phyloP scores from a whole-genome alignment of 1,140 invertebrate species.

The Penaeus chinensis region DNA sequence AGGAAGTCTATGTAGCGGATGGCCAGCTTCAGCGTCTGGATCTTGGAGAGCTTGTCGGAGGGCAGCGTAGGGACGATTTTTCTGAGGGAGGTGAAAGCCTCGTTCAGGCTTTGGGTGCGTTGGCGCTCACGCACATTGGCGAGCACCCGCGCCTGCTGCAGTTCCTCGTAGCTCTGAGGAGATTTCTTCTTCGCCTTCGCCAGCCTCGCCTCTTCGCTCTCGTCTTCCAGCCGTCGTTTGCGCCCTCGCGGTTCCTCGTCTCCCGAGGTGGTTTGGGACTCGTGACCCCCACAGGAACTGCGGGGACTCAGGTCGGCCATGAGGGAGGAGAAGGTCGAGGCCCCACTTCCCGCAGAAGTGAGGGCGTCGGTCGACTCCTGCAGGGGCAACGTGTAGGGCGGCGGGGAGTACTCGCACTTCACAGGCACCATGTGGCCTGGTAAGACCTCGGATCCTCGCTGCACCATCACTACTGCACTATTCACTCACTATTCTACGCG shows the following conservation, averaged over 20 bases:
- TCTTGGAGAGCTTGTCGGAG: slow-evolving; percentile 98
- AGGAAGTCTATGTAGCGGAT: slow-evolving; percentile 95
- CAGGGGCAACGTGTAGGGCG: slow-evolving; percentile 51
- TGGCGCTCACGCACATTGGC: slow-evolving; percentile 97
- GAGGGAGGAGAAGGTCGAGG: slow-evolving; percentile 27
- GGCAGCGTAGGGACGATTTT: slow-evolving; percentile 97
- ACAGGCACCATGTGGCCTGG: slow-evolving; percentile 40
- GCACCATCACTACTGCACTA: slow-evolving; percentile 38
- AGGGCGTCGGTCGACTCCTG: slow-evolving; percentile 28
- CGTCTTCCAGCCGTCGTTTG: slow-evolving; percentile 45
- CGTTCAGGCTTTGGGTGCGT: slow-evolving; percentile 96
- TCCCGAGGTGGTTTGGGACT: slow-evolving; percentile 33
- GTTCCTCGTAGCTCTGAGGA: slow-evolving; percentile 62
- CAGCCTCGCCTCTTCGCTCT: slow-evolving; percentile 39
- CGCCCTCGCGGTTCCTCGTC: slow-evolving; percentile 50
- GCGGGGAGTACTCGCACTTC: slow-evolving; percentile 56
- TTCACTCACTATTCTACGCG: not conserved
- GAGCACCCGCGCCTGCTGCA: slow-evolving; percentile 81
- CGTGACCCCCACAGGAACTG: slow-evolving; percentile 43
- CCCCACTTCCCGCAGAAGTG: not conserved
- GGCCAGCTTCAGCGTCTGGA: slow-evolving; percentile 96
- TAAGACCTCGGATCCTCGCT: slow-evolving; percentile 27
- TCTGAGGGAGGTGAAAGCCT: slow-evolving; percentile 91
- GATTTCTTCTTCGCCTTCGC: slow-evolving; percentile 46
- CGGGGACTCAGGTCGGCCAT: slow-evolving; percentile 44